These are phyloP conservation scores for Pocillopora grandis DNA, from an alignment of 92 coral and sea anemone species.

Conservation along the genomic window DNA sequence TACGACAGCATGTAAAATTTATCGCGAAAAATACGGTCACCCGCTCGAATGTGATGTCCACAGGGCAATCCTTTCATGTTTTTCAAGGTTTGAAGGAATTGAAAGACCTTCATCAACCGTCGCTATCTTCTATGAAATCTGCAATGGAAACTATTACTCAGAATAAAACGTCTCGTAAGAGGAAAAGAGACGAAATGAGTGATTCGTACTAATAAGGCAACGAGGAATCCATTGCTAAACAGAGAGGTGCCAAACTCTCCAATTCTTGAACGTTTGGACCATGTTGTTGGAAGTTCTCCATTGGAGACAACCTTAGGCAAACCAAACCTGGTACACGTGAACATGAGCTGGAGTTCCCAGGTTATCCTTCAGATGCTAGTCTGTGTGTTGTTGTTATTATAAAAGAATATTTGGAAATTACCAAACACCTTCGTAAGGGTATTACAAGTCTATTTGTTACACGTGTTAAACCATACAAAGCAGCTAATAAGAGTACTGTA, in stretches of 20 bases:
- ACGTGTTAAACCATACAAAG: conserved; percentile 46
- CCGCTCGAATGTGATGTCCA: no score
- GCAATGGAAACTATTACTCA: not conserved
- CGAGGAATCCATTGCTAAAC: not conserved
- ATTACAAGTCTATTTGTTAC: conserved; percentile 52
- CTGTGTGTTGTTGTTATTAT: conserved; percentile 47
- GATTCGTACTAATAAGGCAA: no score
- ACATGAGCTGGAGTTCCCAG: conserved; percentile 32
- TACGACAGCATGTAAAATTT: no score
- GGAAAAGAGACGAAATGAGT: no score
- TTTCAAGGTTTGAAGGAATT: no score
- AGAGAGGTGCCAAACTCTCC: conserved; percentile 47
- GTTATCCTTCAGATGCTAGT: conserved; percentile 27
- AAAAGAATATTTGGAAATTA: conserved; percentile 33
- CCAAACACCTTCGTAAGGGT: conserved; percentile 34
- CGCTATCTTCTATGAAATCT: no score
- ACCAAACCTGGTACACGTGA: conserved; percentile 36
- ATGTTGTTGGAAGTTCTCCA: conserved; percentile 17
- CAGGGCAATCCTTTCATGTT: no score
- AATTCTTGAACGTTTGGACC: conserved; percentile 19
- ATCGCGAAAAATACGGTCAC: no score
- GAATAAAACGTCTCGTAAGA: not conserved
- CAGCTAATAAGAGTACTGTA: conserved; percentile 56
- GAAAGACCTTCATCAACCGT: no score
- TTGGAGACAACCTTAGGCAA: conserved; percentile 31